Evolutionary conservation across 1,140 invertebrate genomes (phyloP).

Genomic region (Muscidifurax raptorellus): DNA sequence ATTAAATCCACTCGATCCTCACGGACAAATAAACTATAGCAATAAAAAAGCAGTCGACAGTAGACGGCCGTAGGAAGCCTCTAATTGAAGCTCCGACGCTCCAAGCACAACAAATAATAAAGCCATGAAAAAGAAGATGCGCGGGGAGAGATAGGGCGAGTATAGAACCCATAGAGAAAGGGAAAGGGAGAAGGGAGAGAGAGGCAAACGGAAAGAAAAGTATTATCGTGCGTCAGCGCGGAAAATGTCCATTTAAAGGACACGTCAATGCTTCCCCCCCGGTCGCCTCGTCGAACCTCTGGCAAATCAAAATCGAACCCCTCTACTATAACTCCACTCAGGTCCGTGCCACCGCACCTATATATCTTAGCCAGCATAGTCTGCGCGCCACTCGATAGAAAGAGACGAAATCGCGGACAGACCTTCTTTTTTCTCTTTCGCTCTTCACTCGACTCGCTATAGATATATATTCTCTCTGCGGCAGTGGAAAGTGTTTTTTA

Average conservation of each 20-base stretch:
- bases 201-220: constrained; percentile 38
- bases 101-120: constrained; percentile 45
- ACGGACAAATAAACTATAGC: constrained; percentile 4
- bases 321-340: background rate
- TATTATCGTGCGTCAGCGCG: constrained; percentile 47
- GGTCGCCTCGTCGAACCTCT: background rate
- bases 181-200: background rate
- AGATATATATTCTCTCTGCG: constrained; percentile 25
- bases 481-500: constrained; percentile 49
- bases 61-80: background rate
- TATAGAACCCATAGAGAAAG: constrained; percentile 29
- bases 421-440: constrained; percentile 9
- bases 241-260: constrained; percentile 52
- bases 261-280: constrained; percentile 45
- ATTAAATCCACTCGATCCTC: constrained; percentile 24
- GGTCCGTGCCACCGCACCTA: background rate
- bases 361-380: constrained; percentile 19
- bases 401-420: background rate
- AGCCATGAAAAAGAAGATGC: constrained; percentile 41
- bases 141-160: background rate
- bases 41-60: background rate
- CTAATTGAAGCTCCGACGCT: constrained; percentile 46
- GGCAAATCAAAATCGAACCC: constrained; percentile 46
- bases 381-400: background rate
- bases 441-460: background rate